Percentiles rank a stretch among this genome's conserved stretches.
phyloP scores from a whole-genome alignment of 2,797 vertebrate species.

The Cheracebus regulus region DNA sequence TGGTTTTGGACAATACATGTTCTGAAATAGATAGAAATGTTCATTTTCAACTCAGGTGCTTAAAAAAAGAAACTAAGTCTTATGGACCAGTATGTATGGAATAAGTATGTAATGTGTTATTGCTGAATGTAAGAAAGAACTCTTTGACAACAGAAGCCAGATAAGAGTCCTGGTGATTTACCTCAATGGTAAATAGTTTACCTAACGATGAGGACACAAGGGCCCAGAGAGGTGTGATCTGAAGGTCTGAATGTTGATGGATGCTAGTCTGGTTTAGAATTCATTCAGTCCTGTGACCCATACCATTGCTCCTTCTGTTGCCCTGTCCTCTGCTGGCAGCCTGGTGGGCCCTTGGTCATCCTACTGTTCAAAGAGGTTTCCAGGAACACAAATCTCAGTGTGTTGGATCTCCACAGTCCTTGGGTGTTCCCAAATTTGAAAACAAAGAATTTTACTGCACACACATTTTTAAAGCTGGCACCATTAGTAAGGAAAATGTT shows the following conservation, averaged over 20 bases:
- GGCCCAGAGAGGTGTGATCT: not conserved
- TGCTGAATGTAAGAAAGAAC: not conserved
- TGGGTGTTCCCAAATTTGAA: not conserved
- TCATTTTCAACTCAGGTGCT: not conserved
- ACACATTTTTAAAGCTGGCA: constrained; percentile 26
- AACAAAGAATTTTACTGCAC: constrained; percentile 10
- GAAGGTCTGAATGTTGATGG: not conserved
- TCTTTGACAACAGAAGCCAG: not conserved
- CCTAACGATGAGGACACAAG: not conserved
- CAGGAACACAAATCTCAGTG: not conserved
- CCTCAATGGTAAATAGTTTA: not conserved
- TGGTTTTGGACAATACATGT: not conserved
- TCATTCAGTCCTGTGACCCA: not conserved
- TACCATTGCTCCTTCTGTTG: not conserved
- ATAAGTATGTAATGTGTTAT: not conserved
- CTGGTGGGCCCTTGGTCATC: not conserved
- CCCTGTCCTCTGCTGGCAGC: not conserved
- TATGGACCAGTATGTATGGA: not conserved
- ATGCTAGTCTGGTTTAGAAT: not conserved
- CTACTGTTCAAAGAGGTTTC: not conserved
- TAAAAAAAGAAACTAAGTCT: not conserved
- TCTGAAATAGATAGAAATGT: not conserved
- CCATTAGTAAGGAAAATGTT: constrained; percentile 56
- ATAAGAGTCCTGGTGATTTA: not conserved
- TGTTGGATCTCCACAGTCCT: not conserved